Conservation (phyloP, 2,888 invertebrate genomes). For the Cynaeus angustus region DNA sequence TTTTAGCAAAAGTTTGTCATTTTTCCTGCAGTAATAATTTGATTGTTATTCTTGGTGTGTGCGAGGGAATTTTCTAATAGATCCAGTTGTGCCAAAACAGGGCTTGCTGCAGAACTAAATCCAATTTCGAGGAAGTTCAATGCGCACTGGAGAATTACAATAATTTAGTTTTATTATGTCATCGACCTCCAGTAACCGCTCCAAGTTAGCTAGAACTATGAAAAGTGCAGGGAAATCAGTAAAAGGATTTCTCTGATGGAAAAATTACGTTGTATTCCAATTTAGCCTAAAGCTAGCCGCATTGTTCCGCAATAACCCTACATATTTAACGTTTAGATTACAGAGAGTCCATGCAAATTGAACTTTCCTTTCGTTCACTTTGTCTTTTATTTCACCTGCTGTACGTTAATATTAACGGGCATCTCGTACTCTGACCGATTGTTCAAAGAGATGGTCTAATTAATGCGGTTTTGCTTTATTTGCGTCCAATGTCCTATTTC, state of each 20-base stretch:
- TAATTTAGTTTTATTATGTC: conserved; percentile 41
- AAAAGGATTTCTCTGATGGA: conserved; percentile 40
- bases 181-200: conserved; percentile 43
- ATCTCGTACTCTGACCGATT: conserved; percentile 19
- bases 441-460: conserved; percentile 39
- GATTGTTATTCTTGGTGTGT: conserved; percentile 35
- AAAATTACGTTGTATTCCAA: conserved; percentile 37
- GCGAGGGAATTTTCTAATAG: conserved; percentile 11
- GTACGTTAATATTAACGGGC: conserved; percentile 31
- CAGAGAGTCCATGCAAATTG: conserved; percentile 43
- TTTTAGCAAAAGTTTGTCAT: conserved; percentile 15
- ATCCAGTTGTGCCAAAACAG: conserved; percentile 17
- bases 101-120: conserved; percentile 1
- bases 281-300: conserved; percentile 36
- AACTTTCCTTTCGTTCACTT: conserved; percentile 43
- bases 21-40: conserved; percentile 30
- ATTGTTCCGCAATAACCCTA: conserved; percentile 40
- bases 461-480: conserved; percentile 34
- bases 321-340: conserved; percentile 41
- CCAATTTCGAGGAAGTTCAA: conserved; percentile 12
- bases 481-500: conserved; percentile 10
- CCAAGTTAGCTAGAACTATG: conserved; percentile 33
- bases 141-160: conserved; percentile 14
- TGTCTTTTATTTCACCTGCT: conserved; percentile 37
- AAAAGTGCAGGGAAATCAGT: conserved; percentile 38